phyloP scores from a whole-genome alignment of 2,797 vertebrate genomes.

The Smutsia temminckii region DNA sequence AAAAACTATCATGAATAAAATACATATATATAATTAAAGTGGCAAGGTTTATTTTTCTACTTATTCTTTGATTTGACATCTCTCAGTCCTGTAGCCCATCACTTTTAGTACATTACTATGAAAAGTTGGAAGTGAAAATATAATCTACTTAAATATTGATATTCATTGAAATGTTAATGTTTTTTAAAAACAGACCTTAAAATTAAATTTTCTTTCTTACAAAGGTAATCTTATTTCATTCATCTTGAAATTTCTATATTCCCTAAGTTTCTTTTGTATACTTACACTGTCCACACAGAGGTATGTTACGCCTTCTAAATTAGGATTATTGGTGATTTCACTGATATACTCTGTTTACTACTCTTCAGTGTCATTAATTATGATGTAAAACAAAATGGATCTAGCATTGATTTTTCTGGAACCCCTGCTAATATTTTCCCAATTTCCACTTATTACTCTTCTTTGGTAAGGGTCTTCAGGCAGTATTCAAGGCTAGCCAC shows the following conservation, averaged over 20 bases:
- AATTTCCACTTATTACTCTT: slow-evolving; percentile 37
- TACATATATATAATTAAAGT: not conserved
- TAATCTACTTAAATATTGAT: not conserved
- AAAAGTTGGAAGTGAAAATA: not conserved
- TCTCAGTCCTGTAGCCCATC: not conserved
- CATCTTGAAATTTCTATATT: not conserved
- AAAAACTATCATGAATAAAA: not conserved
- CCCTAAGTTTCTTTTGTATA: not conserved
- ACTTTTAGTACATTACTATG: not conserved
- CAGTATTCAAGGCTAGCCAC: not conserved
- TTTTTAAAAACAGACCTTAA: not conserved
- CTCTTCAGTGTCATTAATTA: slow-evolving; percentile 50
- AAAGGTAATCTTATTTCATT: slow-evolving; percentile 6
- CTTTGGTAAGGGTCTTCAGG: slow-evolving; percentile 50
- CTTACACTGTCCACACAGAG: not conserved
- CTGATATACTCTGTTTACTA: slow-evolving; percentile 4
- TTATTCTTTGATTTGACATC: not conserved
- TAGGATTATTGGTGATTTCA: slow-evolving; percentile 53
- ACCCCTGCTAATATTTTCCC: slow-evolving; percentile 29
- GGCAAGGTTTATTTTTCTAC: not conserved
- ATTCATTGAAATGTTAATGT: not conserved
- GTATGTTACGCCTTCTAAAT: not conserved
- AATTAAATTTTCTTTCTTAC: not conserved
- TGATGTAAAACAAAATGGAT: slow-evolving; percentile 50
- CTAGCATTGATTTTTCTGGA: slow-evolving; percentile 20